A percentile compares a stretch with the other conserved stretches of the same genome.
These are phyloP conservation scores for Harmothoe impar DNA, from an alignment of 2,888 invertebrate genomes.

Conservation along the genomic window DNA sequence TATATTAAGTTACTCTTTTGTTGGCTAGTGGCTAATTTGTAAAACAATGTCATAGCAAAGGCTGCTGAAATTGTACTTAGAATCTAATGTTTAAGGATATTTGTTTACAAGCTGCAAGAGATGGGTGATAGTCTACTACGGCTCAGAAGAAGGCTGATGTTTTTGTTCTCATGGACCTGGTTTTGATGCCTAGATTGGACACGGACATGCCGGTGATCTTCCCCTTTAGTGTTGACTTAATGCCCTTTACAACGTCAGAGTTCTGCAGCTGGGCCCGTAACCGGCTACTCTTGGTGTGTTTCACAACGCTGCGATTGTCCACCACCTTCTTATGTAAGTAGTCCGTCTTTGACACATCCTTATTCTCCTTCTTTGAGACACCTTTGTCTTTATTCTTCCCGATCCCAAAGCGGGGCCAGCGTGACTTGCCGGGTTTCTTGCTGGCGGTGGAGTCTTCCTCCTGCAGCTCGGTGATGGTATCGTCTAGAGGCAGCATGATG, in stretches of 20 bases:
- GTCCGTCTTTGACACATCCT: not conserved
- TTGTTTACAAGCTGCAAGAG: no score
- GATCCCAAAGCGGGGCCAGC: not conserved
- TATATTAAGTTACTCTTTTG: no score
- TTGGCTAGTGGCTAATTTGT: no score
- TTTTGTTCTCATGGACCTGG: conserved; percentile 46
- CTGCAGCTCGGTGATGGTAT: not conserved
- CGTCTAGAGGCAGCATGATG: not conserved
- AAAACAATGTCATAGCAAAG: no score
- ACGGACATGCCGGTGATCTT: not conserved
- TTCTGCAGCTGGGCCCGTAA: conserved; percentile 11
- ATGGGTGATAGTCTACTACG: not conserved
- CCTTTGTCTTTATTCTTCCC: not conserved
- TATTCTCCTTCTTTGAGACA: not conserved
- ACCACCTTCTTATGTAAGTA: not conserved
- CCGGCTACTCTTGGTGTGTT: conserved; percentile 51
- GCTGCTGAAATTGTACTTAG: no score
- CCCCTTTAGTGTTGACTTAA: not conserved
- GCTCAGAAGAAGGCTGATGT: conserved; percentile 28
- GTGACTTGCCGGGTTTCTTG: not conserved
- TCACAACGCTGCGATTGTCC: not conserved
- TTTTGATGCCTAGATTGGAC: conserved; percentile 28
- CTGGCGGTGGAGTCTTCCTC: not conserved
- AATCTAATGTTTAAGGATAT: no score
- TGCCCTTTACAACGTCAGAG: conserved; percentile 4